A percentile compares a stretch with the other conserved stretches of the same genome.
These are phyloP conservation scores for Drosophila phalerata DNA, from an alignment of 2,888 invertebrate genomes.

Conservation along the genomic window DNA sequence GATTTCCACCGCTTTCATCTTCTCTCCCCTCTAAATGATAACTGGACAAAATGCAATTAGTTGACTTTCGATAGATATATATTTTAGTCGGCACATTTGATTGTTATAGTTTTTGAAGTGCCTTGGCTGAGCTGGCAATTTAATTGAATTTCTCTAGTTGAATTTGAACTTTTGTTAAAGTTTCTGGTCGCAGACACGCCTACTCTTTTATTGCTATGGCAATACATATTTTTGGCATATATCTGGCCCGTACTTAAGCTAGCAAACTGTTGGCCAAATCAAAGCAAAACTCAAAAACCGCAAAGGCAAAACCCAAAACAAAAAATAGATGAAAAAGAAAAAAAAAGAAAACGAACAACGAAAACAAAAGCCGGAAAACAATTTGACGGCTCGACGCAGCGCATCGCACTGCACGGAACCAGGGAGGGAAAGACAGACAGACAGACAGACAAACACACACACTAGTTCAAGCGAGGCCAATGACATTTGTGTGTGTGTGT, in stretches of 20 bases:
- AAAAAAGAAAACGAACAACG: constrained; percentile 41
- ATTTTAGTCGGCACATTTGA: constrained; percentile 36
- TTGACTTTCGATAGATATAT: constrained; percentile 53
- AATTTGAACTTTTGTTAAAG: constrained; percentile 18
- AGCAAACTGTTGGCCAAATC: constrained; percentile 42
- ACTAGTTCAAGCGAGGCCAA: constrained; percentile 71
- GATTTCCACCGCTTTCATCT: not conserved
- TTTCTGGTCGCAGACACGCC: constrained; percentile 36
- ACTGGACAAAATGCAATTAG: constrained; percentile 67
- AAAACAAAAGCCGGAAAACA: constrained; percentile 81
- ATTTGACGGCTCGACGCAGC: constrained; percentile 65
- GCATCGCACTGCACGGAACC: constrained; percentile 32
- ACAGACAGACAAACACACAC: constrained; percentile 11
- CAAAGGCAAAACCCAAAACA: constrained; percentile 51
- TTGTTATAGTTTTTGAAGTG: constrained; percentile 46
- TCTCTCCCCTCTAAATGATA: not conserved
- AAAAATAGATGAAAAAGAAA: constrained; percentile 13
- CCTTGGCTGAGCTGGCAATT: constrained; percentile 11
- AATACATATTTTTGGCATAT: constrained; percentile 19
- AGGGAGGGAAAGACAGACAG: not conserved
- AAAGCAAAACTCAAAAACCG: constrained; percentile 57
- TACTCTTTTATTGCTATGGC: constrained; percentile 45
- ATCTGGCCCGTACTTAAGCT: constrained; percentile 19
- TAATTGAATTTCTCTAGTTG: constrained; percentile 36
- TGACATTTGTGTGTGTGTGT: constrained; percentile 64